phyloP scores from a whole-genome alignment of 2,888 invertebrate genomes.

The Drosophila neotestacea region DNA sequence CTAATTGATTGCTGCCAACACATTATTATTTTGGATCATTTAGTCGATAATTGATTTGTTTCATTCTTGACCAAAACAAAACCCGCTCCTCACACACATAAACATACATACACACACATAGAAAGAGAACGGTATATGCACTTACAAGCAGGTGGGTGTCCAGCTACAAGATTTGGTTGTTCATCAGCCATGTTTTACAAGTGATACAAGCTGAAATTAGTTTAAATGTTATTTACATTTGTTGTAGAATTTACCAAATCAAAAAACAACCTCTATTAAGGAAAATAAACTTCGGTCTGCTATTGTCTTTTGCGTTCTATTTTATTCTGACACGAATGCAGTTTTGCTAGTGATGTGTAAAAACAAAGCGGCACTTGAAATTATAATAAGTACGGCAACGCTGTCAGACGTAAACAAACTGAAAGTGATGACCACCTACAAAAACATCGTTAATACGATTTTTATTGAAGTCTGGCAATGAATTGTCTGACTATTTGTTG shows the following conservation, averaged over 20 bases:
- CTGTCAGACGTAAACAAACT: constrained; percentile 46
- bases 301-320: constrained; percentile 40
- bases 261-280: constrained; percentile 32
- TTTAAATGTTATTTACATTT: neutral
- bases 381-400: constrained; percentile 16
- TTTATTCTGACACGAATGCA: constrained; percentile 78
- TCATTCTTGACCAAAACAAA: constrained; percentile 18
- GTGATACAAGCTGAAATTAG: constrained; percentile 25
- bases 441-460: neutral
- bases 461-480: neutral
- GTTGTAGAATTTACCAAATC: neutral
- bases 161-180: constrained; percentile 91
- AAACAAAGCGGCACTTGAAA: constrained; percentile 1
- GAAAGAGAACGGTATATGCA: constrained; percentile 24
- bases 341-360: constrained; percentile 47
- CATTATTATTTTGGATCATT: constrained; percentile 10
- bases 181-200: constrained; percentile 86
- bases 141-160: constrained; percentile 96
- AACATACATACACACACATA: neutral
- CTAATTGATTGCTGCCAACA: constrained; percentile 33
- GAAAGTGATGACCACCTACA: constrained; percentile 3
- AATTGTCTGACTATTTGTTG: too few relatives aligned
- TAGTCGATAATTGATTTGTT: constrained; percentile 1
- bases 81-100: constrained; percentile 2
- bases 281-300: constrained; percentile 3